These are phyloP conservation scores for Andrena haemorrhoa DNA, from an alignment of 2,888 invertebrate genomes.

Conservation along the genomic window DNA sequence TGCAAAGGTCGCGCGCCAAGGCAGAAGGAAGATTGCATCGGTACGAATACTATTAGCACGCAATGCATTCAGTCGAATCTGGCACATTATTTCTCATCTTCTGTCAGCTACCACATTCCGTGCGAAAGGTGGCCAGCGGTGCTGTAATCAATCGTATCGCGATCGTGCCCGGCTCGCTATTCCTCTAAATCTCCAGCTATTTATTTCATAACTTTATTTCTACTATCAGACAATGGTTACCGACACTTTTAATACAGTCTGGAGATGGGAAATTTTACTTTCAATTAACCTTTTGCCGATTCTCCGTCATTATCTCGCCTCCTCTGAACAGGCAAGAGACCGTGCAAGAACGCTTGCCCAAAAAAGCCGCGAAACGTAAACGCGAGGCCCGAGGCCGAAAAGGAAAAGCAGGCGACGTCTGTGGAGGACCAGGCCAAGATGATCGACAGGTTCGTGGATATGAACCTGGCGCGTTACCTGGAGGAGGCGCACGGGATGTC, in stretches of 20 bases:
- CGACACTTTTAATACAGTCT: too few relatives aligned
- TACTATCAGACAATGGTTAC: too few relatives aligned
- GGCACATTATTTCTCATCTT: too few relatives aligned
- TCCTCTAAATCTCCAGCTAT: too few relatives aligned
- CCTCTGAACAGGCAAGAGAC: constrained; percentile 58
- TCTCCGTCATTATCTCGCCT: neutral
- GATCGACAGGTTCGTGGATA: constrained; percentile 74
- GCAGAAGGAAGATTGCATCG: constrained; percentile 73
- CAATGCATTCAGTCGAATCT: too few relatives aligned
- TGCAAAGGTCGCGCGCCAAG: constrained; percentile 77
- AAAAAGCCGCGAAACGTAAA: constrained; percentile 59
- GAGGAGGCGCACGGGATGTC: constrained; percentile 48
- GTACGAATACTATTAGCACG: constrained; percentile 38
- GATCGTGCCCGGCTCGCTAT: too few relatives aligned
- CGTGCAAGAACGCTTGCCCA: constrained; percentile 73
- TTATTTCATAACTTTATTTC: too few relatives aligned
- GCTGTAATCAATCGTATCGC: too few relatives aligned
- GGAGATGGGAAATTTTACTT: too few relatives aligned
- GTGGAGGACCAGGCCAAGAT: constrained; percentile 42
- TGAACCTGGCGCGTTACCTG: constrained; percentile 69
- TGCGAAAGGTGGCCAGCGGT: too few relatives aligned
- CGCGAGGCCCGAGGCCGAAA: neutral
- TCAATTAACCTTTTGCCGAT: too few relatives aligned
- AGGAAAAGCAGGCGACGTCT: constrained; percentile 5
- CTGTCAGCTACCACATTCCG: too few relatives aligned